Percentiles rank a stretch among this genome's conserved stretches.
Conservation (phyloP, 1,140 invertebrate species). For the Pectinophora gossypiella region DNA sequence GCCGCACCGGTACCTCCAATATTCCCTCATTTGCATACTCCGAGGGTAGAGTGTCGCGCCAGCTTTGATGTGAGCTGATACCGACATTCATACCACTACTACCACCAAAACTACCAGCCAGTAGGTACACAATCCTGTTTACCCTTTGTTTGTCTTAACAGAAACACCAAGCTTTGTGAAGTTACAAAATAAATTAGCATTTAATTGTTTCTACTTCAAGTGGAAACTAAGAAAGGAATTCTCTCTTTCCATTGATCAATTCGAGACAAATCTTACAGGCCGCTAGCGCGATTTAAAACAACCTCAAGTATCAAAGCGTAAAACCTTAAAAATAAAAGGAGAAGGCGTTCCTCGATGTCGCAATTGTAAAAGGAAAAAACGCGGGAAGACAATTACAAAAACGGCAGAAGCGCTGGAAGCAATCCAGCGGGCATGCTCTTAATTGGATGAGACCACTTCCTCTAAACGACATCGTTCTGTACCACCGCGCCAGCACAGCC, state of each 20-base stretch:
- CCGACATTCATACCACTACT: conserved; percentile 7
- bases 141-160: no score
- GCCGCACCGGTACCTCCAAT: conserved; percentile 41
- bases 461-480: conserved; percentile 54
- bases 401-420: conserved; percentile 61
- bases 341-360: conserved; percentile 23
- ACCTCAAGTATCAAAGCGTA: not conserved
- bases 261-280: no score
- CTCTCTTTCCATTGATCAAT: no score
- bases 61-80: not conserved
- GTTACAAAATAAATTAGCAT: no score
- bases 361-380: conserved; percentile 41
- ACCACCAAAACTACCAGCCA: not conserved
- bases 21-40: conserved; percentile 59
- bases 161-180: no score
- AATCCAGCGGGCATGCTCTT: conserved; percentile 62
- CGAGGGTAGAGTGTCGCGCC: conserved; percentile 4
- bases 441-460: conserved; percentile 70
- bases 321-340: conserved; percentile 22
- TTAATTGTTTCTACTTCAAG: no score
- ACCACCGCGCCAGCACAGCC: conserved; percentile 20
- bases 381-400: conserved; percentile 63
- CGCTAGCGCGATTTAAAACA: not conserved
- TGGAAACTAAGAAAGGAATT: no score
- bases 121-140: no score